Percentiles rank a stretch among this genome's conserved stretches.
Evolutionary conservation across 2,888 invertebrate genomes (phyloP).

Genomic region (Apotomis betuletana): DNA sequence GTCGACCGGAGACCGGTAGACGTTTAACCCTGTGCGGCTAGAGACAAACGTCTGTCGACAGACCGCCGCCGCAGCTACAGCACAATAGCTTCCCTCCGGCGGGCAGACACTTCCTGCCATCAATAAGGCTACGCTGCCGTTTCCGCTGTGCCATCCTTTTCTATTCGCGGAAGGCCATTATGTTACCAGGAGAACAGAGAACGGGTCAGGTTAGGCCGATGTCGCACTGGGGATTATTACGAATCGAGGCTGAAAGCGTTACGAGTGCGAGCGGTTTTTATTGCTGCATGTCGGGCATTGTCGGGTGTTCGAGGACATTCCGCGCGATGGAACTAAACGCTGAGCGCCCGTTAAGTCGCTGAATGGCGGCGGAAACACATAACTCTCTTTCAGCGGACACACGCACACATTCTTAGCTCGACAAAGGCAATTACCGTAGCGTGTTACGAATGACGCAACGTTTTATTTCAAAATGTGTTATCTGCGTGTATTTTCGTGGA

Average conservation of each 20-base stretch:
- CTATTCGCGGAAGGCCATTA: slow-evolving; percentile 40
- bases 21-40: slow-evolving; percentile 9
- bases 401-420: slow-evolving; percentile 1
- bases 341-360: not conserved
- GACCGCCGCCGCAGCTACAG: slow-evolving; percentile 45
- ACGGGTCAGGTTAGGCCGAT: slow-evolving; percentile 20
- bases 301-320: not conserved
- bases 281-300: not conserved
- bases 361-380: not conserved
- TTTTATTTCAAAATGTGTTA: not conserved
- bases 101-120: slow-evolving; percentile 53
- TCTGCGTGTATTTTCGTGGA: not conserved
- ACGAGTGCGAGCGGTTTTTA: slow-evolving; percentile 9
- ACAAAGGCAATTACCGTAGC: slow-evolving; percentile 10
- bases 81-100: slow-evolving; percentile 47
- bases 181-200: slow-evolving; percentile 37
- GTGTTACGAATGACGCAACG: not conserved
- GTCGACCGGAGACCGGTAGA: not conserved
- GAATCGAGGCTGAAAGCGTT: slow-evolving; percentile 9
- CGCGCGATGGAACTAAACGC: slow-evolving; percentile 3
- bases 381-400: slow-evolving; percentile 7
- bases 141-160: slow-evolving; percentile 42
- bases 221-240: slow-evolving; percentile 13
- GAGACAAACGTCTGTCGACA: slow-evolving; percentile 35
- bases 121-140: slow-evolving; percentile 45